phyloP scores from a whole-genome alignment of 2,888 invertebrate species.

The Ferrisia virgata region DNA sequence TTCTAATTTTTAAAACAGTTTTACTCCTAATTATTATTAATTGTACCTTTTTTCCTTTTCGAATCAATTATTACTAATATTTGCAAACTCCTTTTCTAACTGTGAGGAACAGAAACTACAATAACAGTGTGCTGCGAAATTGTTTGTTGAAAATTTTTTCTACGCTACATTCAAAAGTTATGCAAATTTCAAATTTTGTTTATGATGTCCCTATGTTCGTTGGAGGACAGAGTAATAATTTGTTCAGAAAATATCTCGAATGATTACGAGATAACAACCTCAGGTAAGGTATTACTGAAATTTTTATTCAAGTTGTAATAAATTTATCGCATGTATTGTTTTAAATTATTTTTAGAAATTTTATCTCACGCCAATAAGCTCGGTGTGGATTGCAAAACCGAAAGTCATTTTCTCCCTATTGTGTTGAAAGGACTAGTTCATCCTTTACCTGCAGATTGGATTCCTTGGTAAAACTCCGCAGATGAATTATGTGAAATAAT shows the following conservation, averaged over 20 bases:
- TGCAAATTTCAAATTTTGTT: background rate
- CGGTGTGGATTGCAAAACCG: conserved; percentile 42
- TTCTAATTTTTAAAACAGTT: too few species aligned
- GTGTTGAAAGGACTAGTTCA: conserved; percentile 46
- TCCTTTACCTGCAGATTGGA: conserved; percentile 45
- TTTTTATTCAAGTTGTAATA: background rate
- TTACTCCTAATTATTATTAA: too few species aligned
- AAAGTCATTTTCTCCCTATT: conserved; percentile 39
- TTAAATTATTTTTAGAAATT: conserved; percentile 39
- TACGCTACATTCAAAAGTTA: background rate
- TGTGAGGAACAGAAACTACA: too few species aligned
- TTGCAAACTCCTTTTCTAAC: too few species aligned
- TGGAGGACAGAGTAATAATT: background rate
- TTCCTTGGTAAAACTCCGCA: conserved; percentile 46
- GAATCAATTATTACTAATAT: too few species aligned
- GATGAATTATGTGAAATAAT: background rate
- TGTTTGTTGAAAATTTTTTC: background rate
- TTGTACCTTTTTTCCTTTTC: too few species aligned
- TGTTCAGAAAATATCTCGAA: background rate
- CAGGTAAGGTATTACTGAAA: background rate
- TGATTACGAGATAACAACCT: background rate
- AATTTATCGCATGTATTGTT: background rate
- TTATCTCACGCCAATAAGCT: conserved; percentile 44
- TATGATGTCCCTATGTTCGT: background rate
- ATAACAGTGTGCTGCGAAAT: background rate